A percentile compares a stretch with the other conserved stretches of the same genome.
phyloP scores from a whole-genome alignment of 2,888 invertebrate species.

The Nowickia ferox region DNA sequence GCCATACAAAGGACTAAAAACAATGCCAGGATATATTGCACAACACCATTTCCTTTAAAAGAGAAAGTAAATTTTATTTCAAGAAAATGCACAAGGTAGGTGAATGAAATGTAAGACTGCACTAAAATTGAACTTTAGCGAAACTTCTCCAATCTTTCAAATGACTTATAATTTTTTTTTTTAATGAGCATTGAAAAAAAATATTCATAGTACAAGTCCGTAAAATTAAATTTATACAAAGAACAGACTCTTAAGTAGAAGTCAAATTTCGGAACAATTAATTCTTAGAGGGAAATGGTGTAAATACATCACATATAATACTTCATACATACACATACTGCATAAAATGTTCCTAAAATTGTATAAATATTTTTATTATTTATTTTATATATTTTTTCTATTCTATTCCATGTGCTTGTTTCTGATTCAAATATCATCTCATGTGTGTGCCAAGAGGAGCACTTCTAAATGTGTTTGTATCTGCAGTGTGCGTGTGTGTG shows the following conservation, averaged over 20 bases:
- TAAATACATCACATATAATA: not conserved
- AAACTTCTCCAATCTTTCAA: too few relatives aligned
- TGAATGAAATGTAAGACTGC: too few relatives aligned
- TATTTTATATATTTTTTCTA: constrained; percentile 2
- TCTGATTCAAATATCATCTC: constrained; percentile 10
- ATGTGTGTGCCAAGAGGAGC: constrained; percentile 4
- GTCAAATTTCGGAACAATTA: not conserved
- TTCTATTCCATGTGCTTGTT: constrained; percentile 1
- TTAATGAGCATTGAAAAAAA: too few relatives aligned
- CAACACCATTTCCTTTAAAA: constrained; percentile 29
- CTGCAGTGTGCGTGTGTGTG: not conserved
- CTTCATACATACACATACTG: constrained; percentile 8
- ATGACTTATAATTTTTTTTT: too few relatives aligned
- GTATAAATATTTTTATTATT: constrained; percentile 17
- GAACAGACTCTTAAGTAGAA: too few relatives aligned
- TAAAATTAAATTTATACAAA: not conserved
- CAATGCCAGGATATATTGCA: constrained; percentile 2
- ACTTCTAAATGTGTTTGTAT: not conserved
- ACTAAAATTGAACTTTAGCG: too few relatives aligned
- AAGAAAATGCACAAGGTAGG: too few relatives aligned
- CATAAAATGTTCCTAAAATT: not conserved
- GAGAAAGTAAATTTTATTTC: not conserved
- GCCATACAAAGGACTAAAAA: constrained; percentile 28
- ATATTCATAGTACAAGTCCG: not conserved
- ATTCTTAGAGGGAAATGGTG: constrained; percentile 7